Base-by-base conservation (phyloP, 2,797 vertebrate species). In the Knipowitschia caucasica region DNA sequence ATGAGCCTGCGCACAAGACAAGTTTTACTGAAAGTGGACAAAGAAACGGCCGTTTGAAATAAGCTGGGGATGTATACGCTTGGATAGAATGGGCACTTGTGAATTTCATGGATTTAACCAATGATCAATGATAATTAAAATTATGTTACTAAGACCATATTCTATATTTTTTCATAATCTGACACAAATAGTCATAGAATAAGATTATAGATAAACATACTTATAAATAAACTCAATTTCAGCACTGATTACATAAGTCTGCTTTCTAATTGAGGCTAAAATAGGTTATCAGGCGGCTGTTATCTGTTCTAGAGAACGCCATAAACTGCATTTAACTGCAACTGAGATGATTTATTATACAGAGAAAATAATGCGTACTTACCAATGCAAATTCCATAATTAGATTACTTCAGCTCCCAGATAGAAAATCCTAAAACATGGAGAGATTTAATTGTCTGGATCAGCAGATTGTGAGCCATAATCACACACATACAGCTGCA, bases 361-460 rank as follows among this genome's bases (percentile, higher is more conserved):
- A 1, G 20, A 40, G 50, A 42, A 17, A 15, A 26, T 15, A 15
- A 25, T 4, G 7, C 30, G 33, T 27, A 81, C 86, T 83, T 64
- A 91, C 90, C 79, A 90, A 49, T 6, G 82, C 76, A 3, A 89
- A 59, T 21, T 90, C 90, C 89, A 91, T 91, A n/a, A 12, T 39
- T 58, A 30, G 38, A n/a, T 20, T 4, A 33, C 35, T 23, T 23
- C 45, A 3, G 23, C n/a, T 20, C 11, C 59, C 38, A 50, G 15
- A 27, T 30, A 36, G 36, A 31, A 38, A 44, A 0, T n/a, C 30
- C 5, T 17, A 33, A 27, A 39, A 30, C 15, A 29, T n/a, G n/a
- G n/a, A n/a, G n/a, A n/a, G n/a, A n/a, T 33, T 64, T 31, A 44
- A 56, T 26, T 42, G 3, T 24, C 47, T 21, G 9, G 25, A 81